Conservation (phyloP, 2,888 invertebrate genomes). For the Cosmopolites sordidus region DNA sequence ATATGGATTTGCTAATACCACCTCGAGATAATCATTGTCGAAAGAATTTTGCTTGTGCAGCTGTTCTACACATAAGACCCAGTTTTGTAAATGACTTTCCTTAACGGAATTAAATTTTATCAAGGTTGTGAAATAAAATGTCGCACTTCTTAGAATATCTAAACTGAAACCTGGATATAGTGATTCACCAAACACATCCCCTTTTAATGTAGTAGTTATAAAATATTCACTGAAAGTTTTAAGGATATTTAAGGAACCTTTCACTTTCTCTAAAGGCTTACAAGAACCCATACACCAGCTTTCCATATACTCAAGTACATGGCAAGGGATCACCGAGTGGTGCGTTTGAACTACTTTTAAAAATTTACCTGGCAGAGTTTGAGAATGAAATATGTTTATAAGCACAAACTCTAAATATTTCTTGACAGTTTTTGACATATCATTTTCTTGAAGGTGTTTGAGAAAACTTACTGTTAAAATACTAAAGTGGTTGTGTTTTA, state of each 20-base stretch:
- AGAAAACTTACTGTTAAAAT: constrained; percentile 46
- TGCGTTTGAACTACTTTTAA: constrained; percentile 52
- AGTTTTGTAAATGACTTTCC: constrained; percentile 30
- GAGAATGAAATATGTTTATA: constrained; percentile 58
- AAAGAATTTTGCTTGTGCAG: constrained; percentile 26
- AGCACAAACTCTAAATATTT: constrained; percentile 49
- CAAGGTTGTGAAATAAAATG: constrained; percentile 38
- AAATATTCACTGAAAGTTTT: constrained; percentile 32
- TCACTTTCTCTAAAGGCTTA: constrained; percentile 28
- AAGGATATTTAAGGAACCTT: constrained; percentile 33
- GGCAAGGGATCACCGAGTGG: constrained; percentile 45
- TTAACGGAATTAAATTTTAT: constrained; percentile 21
- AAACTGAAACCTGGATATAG: constrained; percentile 31
- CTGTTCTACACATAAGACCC: constrained; percentile 29
- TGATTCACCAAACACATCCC: constrained; percentile 1
- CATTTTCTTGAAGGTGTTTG: constrained; percentile 38
- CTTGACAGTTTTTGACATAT: constrained; percentile 36
- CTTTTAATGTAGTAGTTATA: constrained; percentile 30
- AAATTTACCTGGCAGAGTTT: constrained; percentile 54
- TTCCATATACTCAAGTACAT: constrained; percentile 49
- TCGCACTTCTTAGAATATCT: constrained; percentile 34
- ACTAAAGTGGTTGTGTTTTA: constrained; percentile 33
- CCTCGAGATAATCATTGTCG: constrained; percentile 36
- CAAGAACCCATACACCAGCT: constrained; percentile 48
- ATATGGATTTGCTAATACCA: constrained; percentile 47